These are phyloP conservation scores for Auanema freiburgensis DNA, from an alignment of 2,888 invertebrate species.

Conservation along the genomic window DNA sequence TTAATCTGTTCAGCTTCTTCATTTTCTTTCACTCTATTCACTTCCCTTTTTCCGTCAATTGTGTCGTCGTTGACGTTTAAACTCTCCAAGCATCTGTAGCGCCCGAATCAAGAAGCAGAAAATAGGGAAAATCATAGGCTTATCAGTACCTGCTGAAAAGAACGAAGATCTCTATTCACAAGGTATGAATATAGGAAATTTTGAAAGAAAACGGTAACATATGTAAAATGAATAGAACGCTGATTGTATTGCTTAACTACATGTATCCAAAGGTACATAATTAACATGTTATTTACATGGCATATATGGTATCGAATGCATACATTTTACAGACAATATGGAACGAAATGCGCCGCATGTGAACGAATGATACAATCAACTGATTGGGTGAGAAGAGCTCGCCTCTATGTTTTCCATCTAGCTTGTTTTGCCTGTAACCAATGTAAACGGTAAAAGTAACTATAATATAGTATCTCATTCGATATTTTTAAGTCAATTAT, in stretches of 20 bases:
- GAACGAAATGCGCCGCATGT: constrained; percentile 94
- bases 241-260: constrained; percentile 1
- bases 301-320: no score
- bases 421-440: constrained; percentile 98
- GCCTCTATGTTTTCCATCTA: constrained; percentile 91
- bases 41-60: no score
- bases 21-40: no score
- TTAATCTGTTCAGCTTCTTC: no score
- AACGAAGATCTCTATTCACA: neutral
- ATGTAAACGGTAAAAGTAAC: constrained; percentile 65
- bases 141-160: neutral
- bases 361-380: constrained; percentile 87
- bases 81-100: no score
- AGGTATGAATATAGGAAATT: constrained; percentile 1
- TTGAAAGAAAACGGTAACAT: constrained; percentile 5
- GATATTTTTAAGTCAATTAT: constrained; percentile 50
- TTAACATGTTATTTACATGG: no score
- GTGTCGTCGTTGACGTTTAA: no score
- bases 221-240: neutral
- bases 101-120: no score
- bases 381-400: constrained; percentile 95
- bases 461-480: neutral
- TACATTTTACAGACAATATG: constrained; percentile 80
- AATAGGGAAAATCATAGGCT: no score
- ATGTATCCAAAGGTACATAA: no score